Evolutionary conservation across 2,797 vertebrate genomes (phyloP), one percentile per base, ranked within the genome.

Genomic region (Microhierax caerulescens): DNA sequence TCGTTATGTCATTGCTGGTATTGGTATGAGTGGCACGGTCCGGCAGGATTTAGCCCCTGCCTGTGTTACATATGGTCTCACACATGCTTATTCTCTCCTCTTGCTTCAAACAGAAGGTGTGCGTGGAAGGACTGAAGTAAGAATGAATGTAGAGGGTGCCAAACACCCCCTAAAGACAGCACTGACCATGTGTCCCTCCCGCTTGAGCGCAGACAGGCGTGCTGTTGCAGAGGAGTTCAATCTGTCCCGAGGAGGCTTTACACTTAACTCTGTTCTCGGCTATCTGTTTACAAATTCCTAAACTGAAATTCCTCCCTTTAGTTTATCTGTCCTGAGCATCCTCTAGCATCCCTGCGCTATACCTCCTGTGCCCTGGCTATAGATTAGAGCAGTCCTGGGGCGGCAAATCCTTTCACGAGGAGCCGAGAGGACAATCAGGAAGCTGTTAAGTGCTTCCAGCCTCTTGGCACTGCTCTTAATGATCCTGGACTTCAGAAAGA

Each of bases 201-300:
- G 47, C 45, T n/a, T 5, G 0, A 43, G 37, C 1, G 1, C 23
- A 39, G 61, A 50, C 27, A 36, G 0, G 0, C 20, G 5, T 47
- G 23, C 43, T 2, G 1, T 13, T 45, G 45, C 21, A 45, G 82
- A 73, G 53, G 34, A 34, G 60, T 28, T 87, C 78, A 64, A 7
- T 23, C 14, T 37, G 36, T 80, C 53, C 16, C 1, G 0, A 64
- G 59, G 7, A 64, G 4, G 17, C 34, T 84, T 83, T 50, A 56
- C 8, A 16, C 19, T 77, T 70, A 69, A 45, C 39, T 75, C 43
- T 1, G 0, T 76, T 73, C 54, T 76, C n/a, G 86, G 48, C 28
- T 64, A 23, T 63, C 34, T 93, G 48, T 90, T 95, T 83, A 91
- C 51, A 85, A 85, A 94, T 93, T 89, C 75, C 51, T 81, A 56